Evolutionary conservation across 2,797 vertebrate genomes (phyloP).

Genomic region (Prionace glauca): DNA sequence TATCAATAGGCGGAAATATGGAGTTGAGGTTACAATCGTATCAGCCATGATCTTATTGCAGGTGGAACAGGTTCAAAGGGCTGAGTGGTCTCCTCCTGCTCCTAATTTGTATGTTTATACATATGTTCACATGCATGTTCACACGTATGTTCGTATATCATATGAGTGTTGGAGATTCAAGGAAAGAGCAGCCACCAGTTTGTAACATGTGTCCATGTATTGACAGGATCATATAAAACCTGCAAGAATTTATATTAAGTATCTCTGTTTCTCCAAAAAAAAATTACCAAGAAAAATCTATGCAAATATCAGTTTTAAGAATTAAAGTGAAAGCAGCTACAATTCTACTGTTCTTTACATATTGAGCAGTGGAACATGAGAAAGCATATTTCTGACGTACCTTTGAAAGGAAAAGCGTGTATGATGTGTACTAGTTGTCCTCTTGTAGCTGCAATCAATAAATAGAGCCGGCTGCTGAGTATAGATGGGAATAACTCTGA

Average conservation of each 20-base stretch:
- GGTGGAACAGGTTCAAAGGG: too few relatives aligned
- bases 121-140: too few relatives aligned
- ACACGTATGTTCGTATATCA: too few relatives aligned
- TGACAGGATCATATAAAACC: neutral
- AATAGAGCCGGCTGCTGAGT: neutral
- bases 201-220: neutral
- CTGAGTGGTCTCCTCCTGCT: too few relatives aligned
- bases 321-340: neutral
- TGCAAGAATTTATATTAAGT: neutral
- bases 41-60: too few relatives aligned
- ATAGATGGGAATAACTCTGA: constrained; percentile 1
- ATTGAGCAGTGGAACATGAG: neutral
- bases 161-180: neutral
- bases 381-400: neutral
- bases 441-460: neutral
- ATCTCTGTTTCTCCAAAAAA: neutral
- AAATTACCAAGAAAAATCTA: neutral
- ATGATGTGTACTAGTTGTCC: neutral
- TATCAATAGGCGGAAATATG: too few relatives aligned
- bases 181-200: neutral
- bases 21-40: too few relatives aligned
- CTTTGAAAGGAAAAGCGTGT: neutral
- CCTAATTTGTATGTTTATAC: too few relatives aligned
- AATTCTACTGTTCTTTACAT: neutral
- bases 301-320: neutral